These are phyloP conservation scores for Drosophila azteca DNA, from an alignment of 1,140 invertebrate species.

Conservation along the genomic window DNA sequence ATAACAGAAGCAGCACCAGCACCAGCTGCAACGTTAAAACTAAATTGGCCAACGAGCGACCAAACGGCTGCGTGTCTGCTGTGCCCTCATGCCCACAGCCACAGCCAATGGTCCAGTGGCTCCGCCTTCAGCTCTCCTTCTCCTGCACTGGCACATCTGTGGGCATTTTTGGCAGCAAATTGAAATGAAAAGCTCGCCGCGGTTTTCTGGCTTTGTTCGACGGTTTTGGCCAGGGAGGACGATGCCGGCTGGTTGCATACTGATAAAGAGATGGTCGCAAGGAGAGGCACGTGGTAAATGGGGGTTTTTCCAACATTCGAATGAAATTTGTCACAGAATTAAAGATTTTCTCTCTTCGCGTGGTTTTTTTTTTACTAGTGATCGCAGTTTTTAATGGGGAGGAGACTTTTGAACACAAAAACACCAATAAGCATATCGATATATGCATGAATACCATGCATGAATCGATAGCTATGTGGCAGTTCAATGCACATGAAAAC, in stretches of 20 bases:
- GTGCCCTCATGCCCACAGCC: slow-evolving; percentile 8
- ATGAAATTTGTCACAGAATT: background rate
- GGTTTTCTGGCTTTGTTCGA: slow-evolving; percentile 65
- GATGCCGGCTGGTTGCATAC: slow-evolving; percentile 24
- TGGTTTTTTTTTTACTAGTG: too few relatives aligned
- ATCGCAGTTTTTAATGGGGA: too few relatives aligned
- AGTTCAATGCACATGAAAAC: too few relatives aligned
- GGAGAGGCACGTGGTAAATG: too few relatives aligned
- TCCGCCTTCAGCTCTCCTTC: background rate
- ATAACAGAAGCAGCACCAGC: slow-evolving; percentile 46
- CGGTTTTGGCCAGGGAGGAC: slow-evolving; percentile 26
- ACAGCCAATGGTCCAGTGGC: too few relatives aligned
- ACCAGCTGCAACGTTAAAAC: slow-evolving; percentile 60
- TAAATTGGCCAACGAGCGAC: slow-evolving; percentile 68
- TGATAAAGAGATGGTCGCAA: slow-evolving; percentile 58
- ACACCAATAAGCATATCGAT: too few relatives aligned
- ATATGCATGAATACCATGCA: too few relatives aligned
- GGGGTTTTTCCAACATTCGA: background rate
- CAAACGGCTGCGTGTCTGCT: slow-evolving; percentile 63
- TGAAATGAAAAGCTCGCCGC: slow-evolving; percentile 74
- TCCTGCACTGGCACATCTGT: background rate
- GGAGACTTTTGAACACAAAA: too few relatives aligned
- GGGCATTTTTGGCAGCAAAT: slow-evolving; percentile 63
- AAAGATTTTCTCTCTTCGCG: background rate
- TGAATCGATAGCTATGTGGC: too few relatives aligned